A percentile compares a stretch with the other conserved stretches of the same genome.
These are phyloP conservation scores for Oreochromis grahami DNA, from an alignment of 2,797 vertebrate genomes.

Conservation along the genomic window DNA sequence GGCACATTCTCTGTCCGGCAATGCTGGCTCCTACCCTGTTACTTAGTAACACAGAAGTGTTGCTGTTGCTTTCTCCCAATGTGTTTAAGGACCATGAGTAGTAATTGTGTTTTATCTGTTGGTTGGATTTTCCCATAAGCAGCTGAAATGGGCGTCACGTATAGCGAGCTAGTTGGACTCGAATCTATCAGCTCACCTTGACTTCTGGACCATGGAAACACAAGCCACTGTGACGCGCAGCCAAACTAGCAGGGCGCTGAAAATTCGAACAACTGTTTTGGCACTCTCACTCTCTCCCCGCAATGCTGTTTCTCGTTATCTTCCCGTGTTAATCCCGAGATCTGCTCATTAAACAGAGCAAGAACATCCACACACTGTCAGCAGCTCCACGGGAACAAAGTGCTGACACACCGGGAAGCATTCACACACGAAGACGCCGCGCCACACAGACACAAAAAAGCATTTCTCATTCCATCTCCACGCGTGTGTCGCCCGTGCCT, in stretches of 20 bases:
- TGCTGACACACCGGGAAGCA: not conserved
- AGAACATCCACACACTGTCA: slow-evolving; percentile 54
- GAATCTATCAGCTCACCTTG: not conserved
- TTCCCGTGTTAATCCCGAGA: slow-evolving; percentile 48
- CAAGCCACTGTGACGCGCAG: not conserved
- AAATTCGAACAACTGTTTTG: slow-evolving; percentile 31
- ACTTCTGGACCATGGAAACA: not conserved
- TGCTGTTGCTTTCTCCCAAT: not conserved
- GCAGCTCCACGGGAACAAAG: slow-evolving; percentile 43
- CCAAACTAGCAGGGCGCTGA: not conserved
- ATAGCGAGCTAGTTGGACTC: not conserved
- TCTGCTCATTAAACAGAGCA: slow-evolving; percentile 54
- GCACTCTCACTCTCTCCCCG: slow-evolving; percentile 14
- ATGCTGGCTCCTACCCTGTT: not conserved
- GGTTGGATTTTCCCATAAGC: not conserved
- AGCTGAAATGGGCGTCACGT: not conserved
- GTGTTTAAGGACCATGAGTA: not conserved
- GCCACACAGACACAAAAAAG: not conserved
- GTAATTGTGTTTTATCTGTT: not conserved
- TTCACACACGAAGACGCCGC: not conserved
- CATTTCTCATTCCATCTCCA: not conserved
- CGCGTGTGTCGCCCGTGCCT: slow-evolving; percentile 11
- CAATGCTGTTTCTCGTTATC: slow-evolving; percentile 45
- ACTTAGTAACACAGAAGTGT: slow-evolving; percentile 14
- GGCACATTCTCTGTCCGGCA: not conserved